Percentiles rank a stretch among this genome's conserved stretches.
These are phyloP conservation scores for Streptopelia turtur DNA, from an alignment of 2,797 vertebrate genomes.

Conservation along the genomic window DNA sequence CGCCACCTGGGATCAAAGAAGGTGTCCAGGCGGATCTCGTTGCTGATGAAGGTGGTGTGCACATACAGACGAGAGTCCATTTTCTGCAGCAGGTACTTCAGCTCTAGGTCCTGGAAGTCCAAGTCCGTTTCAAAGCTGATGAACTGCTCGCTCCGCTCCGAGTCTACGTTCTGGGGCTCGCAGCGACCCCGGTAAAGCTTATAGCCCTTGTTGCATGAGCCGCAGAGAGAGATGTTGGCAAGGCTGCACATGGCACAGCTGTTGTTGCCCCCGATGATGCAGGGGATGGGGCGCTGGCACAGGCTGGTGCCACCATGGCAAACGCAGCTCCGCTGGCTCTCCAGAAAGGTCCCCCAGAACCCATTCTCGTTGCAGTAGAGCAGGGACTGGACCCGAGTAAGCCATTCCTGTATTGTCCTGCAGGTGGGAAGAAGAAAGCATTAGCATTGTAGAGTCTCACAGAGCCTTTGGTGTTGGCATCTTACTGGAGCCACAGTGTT, in stretches of 20 bases:
- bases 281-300: constrained; percentile 97
- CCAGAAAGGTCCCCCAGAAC: constrained; percentile 98
- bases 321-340: constrained; percentile 95
- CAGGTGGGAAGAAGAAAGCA: background rate
- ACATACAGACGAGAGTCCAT: constrained; percentile 98
- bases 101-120: constrained; percentile 98
- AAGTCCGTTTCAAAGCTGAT: constrained; percentile 99
- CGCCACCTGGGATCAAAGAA: constrained; percentile 98
- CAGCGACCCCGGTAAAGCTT: constrained; percentile 97
- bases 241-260: constrained; percentile 99
- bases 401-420: constrained; percentile 98
- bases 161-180: constrained; percentile 98
- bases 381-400: constrained; percentile 96
- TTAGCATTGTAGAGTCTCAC: background rate
- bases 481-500: background rate
- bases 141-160: constrained; percentile 98
- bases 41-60: constrained; percentile 99
- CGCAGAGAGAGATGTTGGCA: constrained; percentile 97
- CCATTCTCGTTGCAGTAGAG: constrained; percentile 99
- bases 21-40: constrained; percentile 97
- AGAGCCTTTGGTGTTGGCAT: background rate
- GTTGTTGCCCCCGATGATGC: constrained; percentile 97
- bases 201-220: constrained; percentile 99
- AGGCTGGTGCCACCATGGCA: constrained; percentile 94
- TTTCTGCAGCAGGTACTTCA: constrained; percentile 97